Evolutionary conservation across 2,888 invertebrate genomes (phyloP), one percentile per base, ranked within the genome.

Genomic region (Cephalotes varians): DNA sequence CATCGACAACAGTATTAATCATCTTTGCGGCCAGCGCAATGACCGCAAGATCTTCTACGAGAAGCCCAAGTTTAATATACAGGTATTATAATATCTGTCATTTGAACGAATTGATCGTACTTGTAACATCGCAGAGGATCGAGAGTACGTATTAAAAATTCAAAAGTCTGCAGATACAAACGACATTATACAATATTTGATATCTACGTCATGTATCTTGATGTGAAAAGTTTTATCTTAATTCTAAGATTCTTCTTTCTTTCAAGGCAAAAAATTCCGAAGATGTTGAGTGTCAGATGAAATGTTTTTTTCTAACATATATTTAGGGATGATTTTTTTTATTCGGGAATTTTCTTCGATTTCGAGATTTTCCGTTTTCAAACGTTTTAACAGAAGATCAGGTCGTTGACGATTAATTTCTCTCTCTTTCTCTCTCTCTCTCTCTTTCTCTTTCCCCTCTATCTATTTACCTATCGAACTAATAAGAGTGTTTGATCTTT

Each of bases 1-100:
- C 69, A 88, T 87, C 79, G 94, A 94, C 85, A 95, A 95, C 85
- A 95, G 95, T 90, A 95, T 96, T 15, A 96, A 96, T 91, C 94
- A 94, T 56, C 91, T 95, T 79, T 95, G 95, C 87, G 95, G 95
- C 83, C 95, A 95, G 37, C 95, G 95, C 86, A 95, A 95, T 87
- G 95, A 95, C 51, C 95, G 95, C 88, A 96, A 96, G 91, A 95
- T 95, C 56, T 96, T 96, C 89, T 96, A 96, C 91, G 96, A 96
- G 88, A 96, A 96, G 87, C 95, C 95, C 0, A 95, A 96, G 81
- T 95, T 96, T 85, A 95, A 96, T 91, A 95, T 96, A 83, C 94
- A 95, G 87, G 94, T 95, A 80, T 92, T 12, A 37, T 94, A 79
- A 92, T 10, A 44, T 12, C 1, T 47, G 51, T 2, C 15, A 2